phyloP scores from a whole-genome alignment of 1,140 invertebrate species.

The Meloidogyne hapla region DNA sequence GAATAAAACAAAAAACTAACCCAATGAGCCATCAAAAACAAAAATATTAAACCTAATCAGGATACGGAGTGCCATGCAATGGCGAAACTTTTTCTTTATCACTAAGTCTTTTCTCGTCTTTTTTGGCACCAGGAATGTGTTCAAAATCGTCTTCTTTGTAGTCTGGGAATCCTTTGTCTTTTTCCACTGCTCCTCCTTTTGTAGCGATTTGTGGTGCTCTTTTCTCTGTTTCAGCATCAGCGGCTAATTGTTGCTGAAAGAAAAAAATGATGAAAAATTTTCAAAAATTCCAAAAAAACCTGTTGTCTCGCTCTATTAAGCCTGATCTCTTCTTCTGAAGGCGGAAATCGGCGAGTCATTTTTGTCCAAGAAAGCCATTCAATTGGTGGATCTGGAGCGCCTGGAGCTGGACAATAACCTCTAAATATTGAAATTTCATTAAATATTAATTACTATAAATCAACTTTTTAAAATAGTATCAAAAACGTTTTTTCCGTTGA shows the following conservation, averaged over 20 bases:
- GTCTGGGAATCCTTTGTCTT: not conserved
- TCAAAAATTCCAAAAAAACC: not conserved
- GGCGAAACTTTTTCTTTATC: not conserved
- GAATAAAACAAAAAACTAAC: no score
- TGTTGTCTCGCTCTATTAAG: conserved; percentile 17
- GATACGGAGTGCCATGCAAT: not conserved
- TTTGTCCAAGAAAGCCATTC: conserved; percentile 17
- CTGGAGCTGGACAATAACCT: conserved; percentile 3
- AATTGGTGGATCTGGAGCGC: not conserved
- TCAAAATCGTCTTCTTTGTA: conserved; percentile 11
- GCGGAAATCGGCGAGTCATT: conserved; percentile 9
- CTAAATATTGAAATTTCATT: no score
- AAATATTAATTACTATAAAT: no score
- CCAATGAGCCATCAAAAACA: not conserved
- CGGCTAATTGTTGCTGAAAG: conserved; percentile 14
- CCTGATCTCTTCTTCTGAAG: conserved; percentile 20
- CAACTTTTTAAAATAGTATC: no score
- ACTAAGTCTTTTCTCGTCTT: not conserved
- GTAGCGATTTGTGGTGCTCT: not conserved
- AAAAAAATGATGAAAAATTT: not conserved
- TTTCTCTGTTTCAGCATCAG: conserved; percentile 16
- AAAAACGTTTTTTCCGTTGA: not conserved
- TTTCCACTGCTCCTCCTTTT: not conserved
- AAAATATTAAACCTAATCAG: not conserved
- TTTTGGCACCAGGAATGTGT: not conserved